A percentile compares a stretch with the other conserved stretches of the same genome.
These are phyloP conservation scores for Erpornis zantholeuca DNA, from an alignment of 2,113 vertebrate species.

Conservation along the genomic window DNA sequence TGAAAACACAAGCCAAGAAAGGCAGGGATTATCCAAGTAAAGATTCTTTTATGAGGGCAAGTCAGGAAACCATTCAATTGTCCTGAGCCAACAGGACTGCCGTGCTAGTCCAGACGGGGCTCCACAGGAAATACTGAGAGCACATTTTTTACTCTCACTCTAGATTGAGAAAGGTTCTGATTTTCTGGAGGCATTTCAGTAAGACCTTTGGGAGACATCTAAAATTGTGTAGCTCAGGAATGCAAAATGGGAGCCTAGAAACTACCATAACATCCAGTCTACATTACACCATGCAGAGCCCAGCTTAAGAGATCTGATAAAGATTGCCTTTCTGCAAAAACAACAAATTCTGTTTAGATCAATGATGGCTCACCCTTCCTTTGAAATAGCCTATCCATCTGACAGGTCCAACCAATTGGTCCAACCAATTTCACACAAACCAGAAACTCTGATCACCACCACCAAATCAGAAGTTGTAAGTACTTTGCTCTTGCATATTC, in stretches of 20 bases:
- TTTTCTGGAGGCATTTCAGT: not conserved
- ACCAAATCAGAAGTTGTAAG: not conserved
- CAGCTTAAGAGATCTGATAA: not conserved
- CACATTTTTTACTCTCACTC: not conserved
- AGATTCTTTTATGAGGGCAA: not conserved
- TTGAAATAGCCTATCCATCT: not conserved
- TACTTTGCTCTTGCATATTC: not conserved
- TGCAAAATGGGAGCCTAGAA: not conserved
- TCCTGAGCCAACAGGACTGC: not conserved
- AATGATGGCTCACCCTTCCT: not conserved
- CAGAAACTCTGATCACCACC: not conserved
- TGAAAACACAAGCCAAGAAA: not conserved
- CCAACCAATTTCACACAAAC: not conserved
- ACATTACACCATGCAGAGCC: not conserved
- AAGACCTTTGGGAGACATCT: not conserved
- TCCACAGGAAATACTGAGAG: not conserved
- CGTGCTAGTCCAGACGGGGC: constrained; percentile 3
- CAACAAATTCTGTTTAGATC: not conserved
- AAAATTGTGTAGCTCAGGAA: not conserved
- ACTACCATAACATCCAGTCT: not conserved
- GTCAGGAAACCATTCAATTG: not conserved
- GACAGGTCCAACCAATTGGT: not conserved
- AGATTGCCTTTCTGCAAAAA: not conserved
- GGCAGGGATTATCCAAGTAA: not conserved
- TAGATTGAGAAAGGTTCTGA: not conserved